phyloP scores from a whole-genome alignment of 2,797 vertebrate genomes.

The Heteromormyrus szaboi region DNA sequence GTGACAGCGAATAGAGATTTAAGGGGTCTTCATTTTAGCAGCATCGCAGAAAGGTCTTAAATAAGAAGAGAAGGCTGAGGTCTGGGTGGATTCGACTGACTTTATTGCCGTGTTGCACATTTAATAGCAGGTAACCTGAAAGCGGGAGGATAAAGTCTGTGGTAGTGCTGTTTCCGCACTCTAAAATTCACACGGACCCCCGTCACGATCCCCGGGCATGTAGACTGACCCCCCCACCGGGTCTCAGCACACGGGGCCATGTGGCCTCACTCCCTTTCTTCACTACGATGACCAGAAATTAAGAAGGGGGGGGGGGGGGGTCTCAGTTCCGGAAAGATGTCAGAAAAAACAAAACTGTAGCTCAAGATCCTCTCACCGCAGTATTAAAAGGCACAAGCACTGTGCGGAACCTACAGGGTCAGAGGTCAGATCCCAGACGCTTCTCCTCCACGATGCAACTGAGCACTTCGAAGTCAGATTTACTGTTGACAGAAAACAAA shows the following conservation, averaged over 20 bases:
- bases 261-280: background rate
- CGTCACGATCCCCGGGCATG: constrained; percentile 38
- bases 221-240: constrained; percentile 22
- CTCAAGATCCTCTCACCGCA: constrained; percentile 45
- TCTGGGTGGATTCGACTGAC: constrained; percentile 24
- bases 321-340: constrained; percentile 29
- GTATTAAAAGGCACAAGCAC: constrained; percentile 70
- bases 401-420: constrained; percentile 18
- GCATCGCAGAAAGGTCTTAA: background rate
- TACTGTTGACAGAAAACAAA: constrained; percentile 1
- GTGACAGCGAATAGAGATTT: background rate
- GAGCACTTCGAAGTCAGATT: constrained; percentile 38
- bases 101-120: constrained; percentile 45
- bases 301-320: constrained; percentile 21
- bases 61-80: background rate
- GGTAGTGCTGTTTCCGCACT: constrained; percentile 74
- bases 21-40: background rate
- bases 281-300: background rate
- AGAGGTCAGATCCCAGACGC: constrained; percentile 39
- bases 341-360: constrained; percentile 38
- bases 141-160: constrained; percentile 83
- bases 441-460: constrained; percentile 41
- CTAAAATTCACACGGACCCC: constrained; percentile 57
- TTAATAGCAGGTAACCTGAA: constrained; percentile 71
- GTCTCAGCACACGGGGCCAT: constrained; percentile 47